phyloP scores from a whole-genome alignment of 2,797 vertebrate species.

The Tokudaia muenninki region DNA sequence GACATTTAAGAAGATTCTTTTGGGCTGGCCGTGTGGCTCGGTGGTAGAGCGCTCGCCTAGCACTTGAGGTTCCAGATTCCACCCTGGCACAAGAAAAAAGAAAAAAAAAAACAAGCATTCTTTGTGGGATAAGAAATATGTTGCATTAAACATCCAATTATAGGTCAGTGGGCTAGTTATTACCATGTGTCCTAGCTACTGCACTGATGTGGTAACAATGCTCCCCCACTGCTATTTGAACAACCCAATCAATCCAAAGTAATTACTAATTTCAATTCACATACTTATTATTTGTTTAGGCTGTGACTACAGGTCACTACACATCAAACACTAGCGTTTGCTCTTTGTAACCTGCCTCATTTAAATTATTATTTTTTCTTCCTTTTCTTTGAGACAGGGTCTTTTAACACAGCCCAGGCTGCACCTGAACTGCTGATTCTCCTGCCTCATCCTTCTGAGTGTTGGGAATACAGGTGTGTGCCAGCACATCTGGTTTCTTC shows the following conservation, averaged over 20 bases:
- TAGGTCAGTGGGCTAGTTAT: not conserved
- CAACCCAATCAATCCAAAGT: not conserved
- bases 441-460: not conserved
- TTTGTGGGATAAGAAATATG: not conserved
- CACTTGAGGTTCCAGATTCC: not conserved
- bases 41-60: not conserved
- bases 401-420: not conserved
- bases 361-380: not conserved
- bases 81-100: not conserved
- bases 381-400: not conserved
- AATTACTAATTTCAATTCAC: not conserved
- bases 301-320: not conserved
- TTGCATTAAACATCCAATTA: constrained; percentile 9
- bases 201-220: not conserved
- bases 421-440: not conserved
- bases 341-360: not conserved
- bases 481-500: not conserved
- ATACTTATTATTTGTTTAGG: not conserved
- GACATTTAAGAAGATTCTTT: not conserved
- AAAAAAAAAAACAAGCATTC: not conserved
- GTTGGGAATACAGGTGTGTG: not conserved
- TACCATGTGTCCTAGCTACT: not conserved
- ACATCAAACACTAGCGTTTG: not conserved
- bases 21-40: not conserved
- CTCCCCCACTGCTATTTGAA: not conserved